Percentiles rank a stretch among this genome's conserved stretches.
These are phyloP conservation scores for Gallinago media DNA, from an alignment of 2,113 vertebrate species.

Conservation along the genomic window DNA sequence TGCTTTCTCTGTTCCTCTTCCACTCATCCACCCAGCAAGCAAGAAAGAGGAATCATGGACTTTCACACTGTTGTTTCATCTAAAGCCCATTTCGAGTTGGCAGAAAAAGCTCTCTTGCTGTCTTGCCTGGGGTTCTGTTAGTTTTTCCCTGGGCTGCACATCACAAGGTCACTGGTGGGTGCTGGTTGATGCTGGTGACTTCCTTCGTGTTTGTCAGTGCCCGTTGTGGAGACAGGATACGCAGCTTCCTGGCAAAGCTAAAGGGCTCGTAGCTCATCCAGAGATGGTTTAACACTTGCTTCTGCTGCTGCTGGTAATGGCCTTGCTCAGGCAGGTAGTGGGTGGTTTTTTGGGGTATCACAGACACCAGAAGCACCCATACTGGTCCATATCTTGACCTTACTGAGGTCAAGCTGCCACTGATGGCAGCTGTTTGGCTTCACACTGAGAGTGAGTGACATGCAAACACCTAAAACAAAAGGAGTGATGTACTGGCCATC, in stretches of 20 bases:
- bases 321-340: neutral
- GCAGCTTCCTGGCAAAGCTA: neutral
- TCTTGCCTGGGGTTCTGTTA: neutral
- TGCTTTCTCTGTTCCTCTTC: constrained; percentile 48
- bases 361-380: neutral
- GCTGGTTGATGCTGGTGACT: neutral
- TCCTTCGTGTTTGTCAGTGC: neutral
- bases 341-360: neutral
- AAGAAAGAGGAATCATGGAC: constrained; percentile 8
- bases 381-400: neutral
- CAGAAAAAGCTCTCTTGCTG: neutral
- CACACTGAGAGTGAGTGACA: accelerated
- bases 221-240: neutral
- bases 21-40: neutral
- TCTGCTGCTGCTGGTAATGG: neutral
- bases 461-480: neutral
- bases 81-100: neutral
- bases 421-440: neutral
- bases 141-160: neutral
- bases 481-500: neutral
- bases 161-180: neutral
- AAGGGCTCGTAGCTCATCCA: neutral
- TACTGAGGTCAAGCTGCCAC: neutral
- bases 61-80: neutral
- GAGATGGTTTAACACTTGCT: neutral